A percentile compares a stretch with the other conserved stretches of the same genome.
phyloP scores from a whole-genome alignment of 2,888 invertebrate genomes.

The Mesorhabditis sp. region DNA sequence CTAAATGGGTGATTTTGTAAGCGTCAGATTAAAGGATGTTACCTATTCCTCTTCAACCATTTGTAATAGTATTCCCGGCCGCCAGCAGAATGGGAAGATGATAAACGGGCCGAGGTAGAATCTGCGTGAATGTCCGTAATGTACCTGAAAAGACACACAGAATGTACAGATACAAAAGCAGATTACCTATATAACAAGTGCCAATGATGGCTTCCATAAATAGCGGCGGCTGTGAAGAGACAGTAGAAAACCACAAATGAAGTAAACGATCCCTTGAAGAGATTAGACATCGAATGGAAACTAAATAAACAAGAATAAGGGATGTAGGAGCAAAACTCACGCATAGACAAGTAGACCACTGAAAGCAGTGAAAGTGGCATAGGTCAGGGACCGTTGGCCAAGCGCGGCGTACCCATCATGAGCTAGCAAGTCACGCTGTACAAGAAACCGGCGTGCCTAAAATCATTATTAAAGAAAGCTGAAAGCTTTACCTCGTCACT shows the following conservation, averaged over 20 bases:
- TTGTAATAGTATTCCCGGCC: conserved; percentile 55
- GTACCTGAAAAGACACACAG: conserved; percentile 30
- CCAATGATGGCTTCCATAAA: conserved; percentile 45
- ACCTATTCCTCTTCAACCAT: conserved; percentile 47
- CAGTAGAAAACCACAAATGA: conserved; percentile 42
- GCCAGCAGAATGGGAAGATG: conserved; percentile 48
- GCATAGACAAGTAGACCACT: conserved; percentile 46
- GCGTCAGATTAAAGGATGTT: background rate
- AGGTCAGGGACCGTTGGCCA: conserved; percentile 44
- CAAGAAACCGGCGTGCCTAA: conserved; percentile 44
- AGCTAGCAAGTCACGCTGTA: conserved; percentile 46
- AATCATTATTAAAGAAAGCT: conserved; percentile 3
- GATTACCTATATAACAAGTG: conserved; percentile 42
- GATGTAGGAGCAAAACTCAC: conserved; percentile 15
- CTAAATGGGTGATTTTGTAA: conserved; percentile 14
- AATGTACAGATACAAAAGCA: background rate
- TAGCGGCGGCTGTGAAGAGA: conserved; percentile 34
- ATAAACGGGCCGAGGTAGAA: conserved; percentile 38
- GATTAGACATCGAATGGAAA: background rate
- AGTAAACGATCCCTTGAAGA: conserved; percentile 23
- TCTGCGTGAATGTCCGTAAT: conserved; percentile 50
- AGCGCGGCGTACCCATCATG: conserved; percentile 49
- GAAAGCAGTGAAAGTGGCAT: conserved; percentile 51
- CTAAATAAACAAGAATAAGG: background rate
- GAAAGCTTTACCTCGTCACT: conserved; percentile 34